Base-by-base conservation (phyloP, 2,797 vertebrate species). In the Dromococcyx pavoninus region DNA sequence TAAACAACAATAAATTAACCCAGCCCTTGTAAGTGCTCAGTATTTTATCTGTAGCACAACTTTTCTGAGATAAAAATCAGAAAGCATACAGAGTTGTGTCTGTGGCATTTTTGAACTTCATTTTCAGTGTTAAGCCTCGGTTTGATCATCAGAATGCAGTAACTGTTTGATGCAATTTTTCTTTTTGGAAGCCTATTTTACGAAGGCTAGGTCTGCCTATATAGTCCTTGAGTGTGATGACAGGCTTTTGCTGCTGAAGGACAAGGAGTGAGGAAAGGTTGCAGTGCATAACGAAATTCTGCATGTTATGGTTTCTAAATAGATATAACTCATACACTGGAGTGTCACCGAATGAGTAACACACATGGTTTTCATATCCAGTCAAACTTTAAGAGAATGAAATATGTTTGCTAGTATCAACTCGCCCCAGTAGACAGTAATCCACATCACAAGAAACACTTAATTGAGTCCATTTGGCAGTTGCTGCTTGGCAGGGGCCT, bases 381-480 rank as follows among this genome's bases (percentile, higher is more conserved):
- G 67, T 94, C 91, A 84, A 94, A 80, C 35, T 86, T 96, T 76
- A 91, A 56, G 85, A 93, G 94, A 95, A 95, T 94, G 91, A 97
- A 95, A 86, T 86, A 88, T 64, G 28, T 91, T 95, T 77, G 65
- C 85, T 76, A 62, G 46, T 91, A 92, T 93, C 91, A 96, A 80
- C 88, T 75, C 3, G 17, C 80, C 91, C 89, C 84, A 91, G 62
- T 80, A 96, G 91, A 93, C 86, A 96, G 84, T 74, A 93, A 84
- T 78, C 85, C 76, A 85, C 66, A 87, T 91, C 88, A 81, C 65
- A 95, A 89, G 95, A 92, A 97, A 94, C 77, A 82, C 74, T 95
- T 95, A 94, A 95, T 94, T 97, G 93, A 96, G 83, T 87, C 92
- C 89, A 91, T 86, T 96, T 96, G 95, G 84, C 83, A 84, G 62